Evolutionary conservation across 2,888 invertebrate genomes (phyloP), one percentile per base, ranked within the genome.

Genomic region (Linyphia triangularis): DNA sequence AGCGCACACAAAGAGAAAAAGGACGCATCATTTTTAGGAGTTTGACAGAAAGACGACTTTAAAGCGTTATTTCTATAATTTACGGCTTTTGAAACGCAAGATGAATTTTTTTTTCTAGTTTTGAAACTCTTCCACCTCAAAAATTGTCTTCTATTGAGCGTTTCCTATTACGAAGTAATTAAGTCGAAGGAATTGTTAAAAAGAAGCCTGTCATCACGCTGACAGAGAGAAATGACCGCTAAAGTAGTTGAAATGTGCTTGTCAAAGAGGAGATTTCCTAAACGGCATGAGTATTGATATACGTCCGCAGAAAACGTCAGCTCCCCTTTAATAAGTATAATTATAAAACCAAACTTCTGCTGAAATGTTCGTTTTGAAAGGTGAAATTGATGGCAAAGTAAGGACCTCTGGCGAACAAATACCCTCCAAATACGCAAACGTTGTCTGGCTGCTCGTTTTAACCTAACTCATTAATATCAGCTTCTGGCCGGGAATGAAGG

Each of bases 101-200:
- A 69, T 10, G 24, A 70, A 40, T 37, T 61, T 43, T 75, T 75
- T 75, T 73, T 51, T 40, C 26, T 67, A 33, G 22, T 19, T 13
- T 10, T 70, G 9, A n/a, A n/a, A n/a, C 19, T 13, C 22, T 70
- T 10, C 57, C 57, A 1, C 19, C 30, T 51, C 28, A 73, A 83
- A 43, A 65, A 37, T 33, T 2, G 10, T 24, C 51, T 63, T 51
- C 72, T 30, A 61, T 63, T 63, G 37, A 40, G 30, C 69, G 24
- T 69, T 59, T 69, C 57, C 28, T 33, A 65, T 61, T 19, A 69
- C 59, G 3, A 19, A 26, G 77, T 70, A 85, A 85, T 85, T 85
- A 85, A 85, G 77, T 24, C 70, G 65, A 59, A 65, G 65, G 59
- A 69, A 84, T 84, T 84, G 84, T 59, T 63, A 84, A 84, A 84